Evolutionary conservation across 2,113 vertebrate species (phyloP).

Genomic region (Tinamus guttatus): DNA sequence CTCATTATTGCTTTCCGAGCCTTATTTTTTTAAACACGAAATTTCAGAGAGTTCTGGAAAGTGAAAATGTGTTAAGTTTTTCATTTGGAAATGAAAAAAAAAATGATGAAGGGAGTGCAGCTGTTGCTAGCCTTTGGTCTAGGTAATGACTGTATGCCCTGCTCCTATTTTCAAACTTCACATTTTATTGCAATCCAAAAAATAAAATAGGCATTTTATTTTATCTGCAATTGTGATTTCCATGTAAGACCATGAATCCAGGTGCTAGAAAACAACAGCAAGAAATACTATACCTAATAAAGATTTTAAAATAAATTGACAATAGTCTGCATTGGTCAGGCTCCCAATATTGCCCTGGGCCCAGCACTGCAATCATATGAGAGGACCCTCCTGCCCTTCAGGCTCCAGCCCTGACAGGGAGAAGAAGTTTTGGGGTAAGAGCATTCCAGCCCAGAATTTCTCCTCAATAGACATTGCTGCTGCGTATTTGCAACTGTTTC

Average conservation of each 20-base stretch:
- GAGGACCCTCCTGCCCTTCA: not conserved
- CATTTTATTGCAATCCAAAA: not conserved
- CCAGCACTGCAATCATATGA: not conserved
- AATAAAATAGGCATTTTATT: not conserved
- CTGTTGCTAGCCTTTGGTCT: not conserved
- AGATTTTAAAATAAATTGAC: not conserved
- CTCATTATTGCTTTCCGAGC: not conserved
- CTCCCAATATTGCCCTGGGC: rapidly evolving
- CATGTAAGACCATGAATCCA: not conserved
- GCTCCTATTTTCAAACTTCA: not conserved
- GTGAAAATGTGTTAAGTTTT: not conserved
- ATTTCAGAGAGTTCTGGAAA: not conserved
- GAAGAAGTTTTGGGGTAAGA: not conserved
- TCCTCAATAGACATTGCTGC: not conserved
- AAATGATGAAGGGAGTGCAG: not conserved
- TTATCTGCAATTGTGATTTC: not conserved
- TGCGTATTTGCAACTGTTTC: not conserved
- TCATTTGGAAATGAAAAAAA: not conserved
- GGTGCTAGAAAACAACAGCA: not conserved
- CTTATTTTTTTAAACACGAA: not conserved
- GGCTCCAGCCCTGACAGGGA: rapidly evolving
- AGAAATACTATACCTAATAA: not conserved
- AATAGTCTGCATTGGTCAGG: rapidly evolving
- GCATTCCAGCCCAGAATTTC: not conserved
- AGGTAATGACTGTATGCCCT: not conserved